These are phyloP conservation scores for Garra rufa DNA, from an alignment of 2,113 vertebrate species.

Conservation along the genomic window DNA sequence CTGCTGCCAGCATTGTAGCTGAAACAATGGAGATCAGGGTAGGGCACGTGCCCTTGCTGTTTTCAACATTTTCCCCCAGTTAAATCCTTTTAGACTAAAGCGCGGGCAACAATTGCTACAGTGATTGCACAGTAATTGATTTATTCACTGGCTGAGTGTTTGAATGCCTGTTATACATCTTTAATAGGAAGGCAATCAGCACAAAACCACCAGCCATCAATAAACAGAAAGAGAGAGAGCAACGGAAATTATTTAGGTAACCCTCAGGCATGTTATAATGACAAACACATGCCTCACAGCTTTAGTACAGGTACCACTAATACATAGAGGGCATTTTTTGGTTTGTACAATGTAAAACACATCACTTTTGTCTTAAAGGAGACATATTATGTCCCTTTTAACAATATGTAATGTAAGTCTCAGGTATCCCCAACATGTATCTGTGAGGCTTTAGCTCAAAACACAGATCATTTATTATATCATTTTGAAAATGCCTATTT, in stretches of 20 bases:
- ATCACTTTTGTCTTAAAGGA: background rate
- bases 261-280: background rate
- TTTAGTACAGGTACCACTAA: background rate
- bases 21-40: conserved; percentile 67
- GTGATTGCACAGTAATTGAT: conserved; percentile 37
- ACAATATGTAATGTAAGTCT: too few species aligned
- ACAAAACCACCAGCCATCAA: conserved; percentile 21
- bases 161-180: conserved; percentile 38
- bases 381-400: too few species aligned
- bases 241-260: conserved; percentile 33
- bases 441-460: too few species aligned
- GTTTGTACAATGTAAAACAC: background rate
- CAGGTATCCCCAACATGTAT: too few species aligned
- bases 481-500: too few species aligned
- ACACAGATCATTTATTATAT: too few species aligned
- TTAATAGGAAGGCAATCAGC: conserved; percentile 45
- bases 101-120: background rate
- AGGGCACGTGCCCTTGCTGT: conserved; percentile 4
- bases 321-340: background rate
- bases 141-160: conserved; percentile 39
- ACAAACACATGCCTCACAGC: background rate
- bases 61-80: conserved; percentile 1
- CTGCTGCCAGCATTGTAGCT: conserved; percentile 63
- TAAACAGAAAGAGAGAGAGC: conserved; percentile 50
- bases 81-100: conserved; percentile 41